Conservation (phyloP, 2,797 vertebrate species). For the Pachyuromys duprasi region DNA sequence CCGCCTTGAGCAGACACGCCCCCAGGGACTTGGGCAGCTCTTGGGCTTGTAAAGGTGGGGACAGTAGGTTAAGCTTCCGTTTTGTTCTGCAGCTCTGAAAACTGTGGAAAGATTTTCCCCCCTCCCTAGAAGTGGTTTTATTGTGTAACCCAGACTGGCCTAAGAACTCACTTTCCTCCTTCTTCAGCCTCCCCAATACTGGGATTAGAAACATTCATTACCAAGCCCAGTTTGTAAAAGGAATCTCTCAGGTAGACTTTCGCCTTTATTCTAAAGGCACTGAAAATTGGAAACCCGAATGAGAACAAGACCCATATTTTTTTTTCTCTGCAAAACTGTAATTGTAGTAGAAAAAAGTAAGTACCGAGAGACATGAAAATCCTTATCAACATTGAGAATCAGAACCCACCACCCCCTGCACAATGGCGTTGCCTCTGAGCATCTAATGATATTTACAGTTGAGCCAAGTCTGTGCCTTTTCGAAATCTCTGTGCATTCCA, state of each 20-base stretch:
- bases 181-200: background rate
- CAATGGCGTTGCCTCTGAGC: constrained; percentile 57
- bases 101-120: background rate
- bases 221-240: background rate
- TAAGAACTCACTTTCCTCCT: background rate
- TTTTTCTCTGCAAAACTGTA: constrained; percentile 73
- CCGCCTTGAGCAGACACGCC: accelerated
- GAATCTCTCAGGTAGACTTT: constrained; percentile 31
- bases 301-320: constrained; percentile 50
- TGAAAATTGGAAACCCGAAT: constrained; percentile 48
- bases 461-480: constrained; percentile 65
- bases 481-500: constrained; percentile 63
- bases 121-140: background rate
- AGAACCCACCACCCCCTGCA: constrained; percentile 46
- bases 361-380: constrained; percentile 52
- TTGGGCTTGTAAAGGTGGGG: background rate
- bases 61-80: background rate
- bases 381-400: constrained; percentile 65
- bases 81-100: background rate
- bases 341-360: constrained; percentile 64
- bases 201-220: background rate
- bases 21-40: background rate
- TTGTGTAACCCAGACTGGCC: background rate
- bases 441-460: constrained; percentile 58
- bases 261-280: background rate